These are phyloP conservation scores for Tryphoninae sp. DNA, from an alignment of 2,888 invertebrate species.

Conservation along the genomic window DNA sequence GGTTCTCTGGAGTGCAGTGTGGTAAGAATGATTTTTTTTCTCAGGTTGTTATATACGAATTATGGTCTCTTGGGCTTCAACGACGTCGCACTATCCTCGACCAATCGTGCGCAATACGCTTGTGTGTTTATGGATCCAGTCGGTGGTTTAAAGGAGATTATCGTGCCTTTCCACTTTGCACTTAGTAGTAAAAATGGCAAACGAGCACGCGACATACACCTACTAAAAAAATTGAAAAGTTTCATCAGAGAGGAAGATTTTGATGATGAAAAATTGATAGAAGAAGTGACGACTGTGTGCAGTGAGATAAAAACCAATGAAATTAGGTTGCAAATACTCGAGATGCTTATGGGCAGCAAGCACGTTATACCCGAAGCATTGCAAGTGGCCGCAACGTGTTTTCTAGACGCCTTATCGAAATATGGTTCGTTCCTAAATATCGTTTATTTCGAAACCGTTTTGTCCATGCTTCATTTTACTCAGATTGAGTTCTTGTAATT, in stretches of 20 bases:
- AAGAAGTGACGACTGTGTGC: constrained; percentile 84
- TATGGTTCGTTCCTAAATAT: constrained; percentile 66
- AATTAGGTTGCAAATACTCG: constrained; percentile 87
- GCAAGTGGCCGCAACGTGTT: constrained; percentile 82
- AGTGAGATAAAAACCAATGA: constrained; percentile 88
- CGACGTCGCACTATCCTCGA: constrained; percentile 77
- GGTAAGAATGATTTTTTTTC: constrained; percentile 16
- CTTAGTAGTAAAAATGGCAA: constrained; percentile 94
- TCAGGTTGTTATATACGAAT: constrained; percentile 88
- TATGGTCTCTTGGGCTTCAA: constrained; percentile 91
- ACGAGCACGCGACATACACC: constrained; percentile 93
- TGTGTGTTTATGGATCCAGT: constrained; percentile 93
- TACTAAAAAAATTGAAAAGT: constrained; percentile 89
- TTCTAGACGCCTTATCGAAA: constrained; percentile 77
- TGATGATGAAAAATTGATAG: constrained; percentile 82
- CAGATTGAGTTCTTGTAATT: background rate
- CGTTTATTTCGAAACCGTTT: no score
- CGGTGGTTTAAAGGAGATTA: constrained; percentile 91
- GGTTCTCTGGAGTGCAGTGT: background rate
- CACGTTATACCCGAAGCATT: constrained; percentile 85
- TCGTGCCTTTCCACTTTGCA: constrained; percentile 95
- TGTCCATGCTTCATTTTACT: no score
- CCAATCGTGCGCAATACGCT: constrained; percentile 85
- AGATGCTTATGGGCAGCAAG: constrained; percentile 87
- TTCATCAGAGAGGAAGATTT: constrained; percentile 84